phyloP scores from a whole-genome alignment of 2,113 vertebrate species.

The Nematolebias whitei region DNA sequence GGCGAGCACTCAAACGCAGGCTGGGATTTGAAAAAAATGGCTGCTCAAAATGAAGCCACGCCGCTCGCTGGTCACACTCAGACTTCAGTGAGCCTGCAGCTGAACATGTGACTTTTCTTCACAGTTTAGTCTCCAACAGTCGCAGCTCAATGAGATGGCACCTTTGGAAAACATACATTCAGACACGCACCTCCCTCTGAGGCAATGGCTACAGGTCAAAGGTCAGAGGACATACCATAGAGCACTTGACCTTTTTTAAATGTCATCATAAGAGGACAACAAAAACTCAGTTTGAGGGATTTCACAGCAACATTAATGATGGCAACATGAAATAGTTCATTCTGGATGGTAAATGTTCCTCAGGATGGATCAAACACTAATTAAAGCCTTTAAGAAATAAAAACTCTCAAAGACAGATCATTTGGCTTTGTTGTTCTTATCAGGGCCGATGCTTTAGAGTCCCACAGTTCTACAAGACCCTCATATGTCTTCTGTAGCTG shows the following conservation, averaged over 20 bases:
- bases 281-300: constrained; percentile 24
- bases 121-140: no score
- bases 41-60: no score
- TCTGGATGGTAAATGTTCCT: no score
- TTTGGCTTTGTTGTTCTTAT: constrained; percentile 3
- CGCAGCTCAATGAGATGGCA: no score
- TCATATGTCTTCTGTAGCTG: constrained; percentile 38
- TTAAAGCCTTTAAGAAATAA: neutral
- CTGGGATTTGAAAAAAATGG: no score
- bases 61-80: no score
- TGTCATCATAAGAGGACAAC: constrained; percentile 54
- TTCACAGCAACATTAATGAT: constrained; percentile 28
- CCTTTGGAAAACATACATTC: neutral
- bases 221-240: constrained; percentile 53
- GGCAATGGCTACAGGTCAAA: constrained; percentile 34
- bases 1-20: no score
- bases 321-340: no score
- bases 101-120: no score
- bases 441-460: constrained; percentile 8
- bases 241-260: constrained; percentile 63
- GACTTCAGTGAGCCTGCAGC: no score
- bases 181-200: neutral
- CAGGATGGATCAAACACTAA: constrained; percentile 1
- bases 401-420: constrained; percentile 21
- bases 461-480: constrained; percentile 16